Evolutionary conservation across 1,140 invertebrate species (phyloP).

Genomic region (Zaprionus ornatus): DNA sequence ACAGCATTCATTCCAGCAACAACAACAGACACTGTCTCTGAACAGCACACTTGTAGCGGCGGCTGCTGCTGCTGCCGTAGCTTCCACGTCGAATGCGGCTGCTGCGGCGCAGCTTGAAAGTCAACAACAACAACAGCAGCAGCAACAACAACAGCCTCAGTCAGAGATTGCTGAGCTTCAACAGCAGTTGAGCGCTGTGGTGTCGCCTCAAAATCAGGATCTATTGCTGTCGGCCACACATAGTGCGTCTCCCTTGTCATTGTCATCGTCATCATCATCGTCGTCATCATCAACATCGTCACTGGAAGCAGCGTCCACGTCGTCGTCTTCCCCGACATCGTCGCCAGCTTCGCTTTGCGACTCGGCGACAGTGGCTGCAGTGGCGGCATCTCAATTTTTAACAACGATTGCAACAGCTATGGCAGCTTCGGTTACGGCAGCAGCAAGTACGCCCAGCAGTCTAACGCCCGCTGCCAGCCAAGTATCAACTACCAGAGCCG

Average conservation of each 20-base stretch:
- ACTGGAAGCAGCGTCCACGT: constrained; percentile 15
- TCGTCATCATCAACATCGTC: constrained; percentile 51
- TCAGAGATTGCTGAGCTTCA: constrained; percentile 74
- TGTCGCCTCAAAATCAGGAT: constrained; percentile 56
- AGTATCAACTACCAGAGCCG: constrained; percentile 33
- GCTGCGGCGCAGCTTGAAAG: constrained; percentile 55
- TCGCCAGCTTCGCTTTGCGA: constrained; percentile 61
- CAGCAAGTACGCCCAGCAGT: constrained; percentile 54
- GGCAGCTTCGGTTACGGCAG: constrained; percentile 69
- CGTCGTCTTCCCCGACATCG: constrained; percentile 42
- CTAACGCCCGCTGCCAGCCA: constrained; percentile 46
- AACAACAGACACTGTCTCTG: constrained; percentile 60
- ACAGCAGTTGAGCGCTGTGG: constrained; percentile 68
- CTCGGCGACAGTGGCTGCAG: constrained; percentile 71
- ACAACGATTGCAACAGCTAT: constrained; percentile 62
- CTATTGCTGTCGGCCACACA: constrained; percentile 35
- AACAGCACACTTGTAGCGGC: constrained; percentile 61
- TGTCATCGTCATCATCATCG: constrained; percentile 47
- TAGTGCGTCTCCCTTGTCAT: constrained; percentile 42
- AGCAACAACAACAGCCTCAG: constrained; percentile 52
- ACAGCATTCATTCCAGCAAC: constrained; percentile 64
- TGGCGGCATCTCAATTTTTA: constrained; percentile 51
- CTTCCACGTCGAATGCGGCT: constrained; percentile 56
- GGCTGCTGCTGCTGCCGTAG: constrained; percentile 56
- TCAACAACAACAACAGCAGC: constrained; percentile 43